Evolutionary conservation across 1,140 invertebrate genomes (phyloP).

Genomic region (Papilio dardanus): DNA sequence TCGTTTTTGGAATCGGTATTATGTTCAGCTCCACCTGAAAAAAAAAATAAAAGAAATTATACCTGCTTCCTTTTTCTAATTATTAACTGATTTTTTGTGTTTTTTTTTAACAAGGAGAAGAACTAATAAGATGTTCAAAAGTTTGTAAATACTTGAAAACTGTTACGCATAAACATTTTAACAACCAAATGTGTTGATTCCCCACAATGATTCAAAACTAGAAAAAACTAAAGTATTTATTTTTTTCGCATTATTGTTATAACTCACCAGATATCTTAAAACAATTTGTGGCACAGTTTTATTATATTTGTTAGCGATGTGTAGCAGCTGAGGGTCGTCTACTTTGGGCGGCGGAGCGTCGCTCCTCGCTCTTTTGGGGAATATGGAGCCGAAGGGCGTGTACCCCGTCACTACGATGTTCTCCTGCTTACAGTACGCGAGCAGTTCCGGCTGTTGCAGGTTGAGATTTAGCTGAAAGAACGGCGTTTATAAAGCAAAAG

Average conservation of each 20-base stretch:
- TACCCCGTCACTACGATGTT: slow-evolving; percentile 90
- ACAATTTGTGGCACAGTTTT: slow-evolving; percentile 89
- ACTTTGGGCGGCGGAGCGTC: slow-evolving; percentile 83
- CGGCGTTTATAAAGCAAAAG: background rate
- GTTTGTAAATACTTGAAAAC: too few species aligned
- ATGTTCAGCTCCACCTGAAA: slow-evolving; percentile 87
- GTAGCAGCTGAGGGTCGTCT: slow-evolving; percentile 85
- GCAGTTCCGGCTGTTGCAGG: slow-evolving; percentile 88
- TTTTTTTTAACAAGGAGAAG: too few species aligned
- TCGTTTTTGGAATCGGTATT: slow-evolving; percentile 91
- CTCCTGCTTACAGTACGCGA: slow-evolving; percentile 86
- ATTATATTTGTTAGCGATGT: slow-evolving; percentile 86
- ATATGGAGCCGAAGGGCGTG: slow-evolving; percentile 88
- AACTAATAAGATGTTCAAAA: too few species aligned
- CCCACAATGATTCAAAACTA: too few species aligned
- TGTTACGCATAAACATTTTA: too few species aligned
- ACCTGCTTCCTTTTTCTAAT: too few species aligned
- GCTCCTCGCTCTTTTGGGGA: slow-evolving; percentile 84
- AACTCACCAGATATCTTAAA: slow-evolving; percentile 85
- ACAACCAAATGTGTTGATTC: too few species aligned
- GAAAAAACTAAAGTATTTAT: too few species aligned
- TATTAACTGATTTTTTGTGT: too few species aligned
- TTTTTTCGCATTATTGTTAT: too few species aligned
- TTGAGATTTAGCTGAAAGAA: slow-evolving; percentile 84
- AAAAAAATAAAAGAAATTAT: background rate